Base-by-base conservation (phyloP, 1,140 invertebrate genomes). In the Diprion similis region DNA sequence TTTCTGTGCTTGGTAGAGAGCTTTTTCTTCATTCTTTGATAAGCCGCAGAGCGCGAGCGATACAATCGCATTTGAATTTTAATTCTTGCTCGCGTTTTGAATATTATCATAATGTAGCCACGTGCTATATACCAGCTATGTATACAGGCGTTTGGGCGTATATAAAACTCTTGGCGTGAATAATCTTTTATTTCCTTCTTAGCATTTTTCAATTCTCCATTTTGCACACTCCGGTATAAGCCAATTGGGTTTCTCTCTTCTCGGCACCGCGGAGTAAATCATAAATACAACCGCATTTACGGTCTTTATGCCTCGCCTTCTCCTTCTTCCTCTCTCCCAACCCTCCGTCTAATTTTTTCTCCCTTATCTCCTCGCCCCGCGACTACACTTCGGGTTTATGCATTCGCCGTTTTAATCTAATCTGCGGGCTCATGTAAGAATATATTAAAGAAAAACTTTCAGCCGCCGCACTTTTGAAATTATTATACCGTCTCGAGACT, bases 361-460 rank as follows among this genome's bases (percentile, higher is more conserved):
- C 73, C 73, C 51, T 37, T 37, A 37, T 37, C 24, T 37, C 51
- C n/a, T 59, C 67, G 6, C 67, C 67, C 67, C 67, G 13, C 13
- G 46, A 48, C 37, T 18, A 70, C 71, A 46, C 66, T 73, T 72
- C 67, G 73, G 78, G 78, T 82, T 84, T 85, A 84, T 85, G 80
- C 81, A 82, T 84, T 83, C 81, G 80, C 82, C 83, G 82, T 84
- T 87, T 86, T 87, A 87, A 87, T 87, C 85, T 87, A 87, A 87
- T 87, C 86, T 83, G 78, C 81, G 76, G 80, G 78, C 79, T 81
- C 85, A 81, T 87, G 85, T 87, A 86, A 86, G 85, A 87, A 87
- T 87, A 87, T 86, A 87, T 87, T 87, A 85, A 87, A 84, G 85
- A 83, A 84, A 86, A 86, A 84, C 77, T 85, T 86, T 81, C 82